Conservation (phyloP, 2,113 vertebrate species). For the Brachypodius melanocephalos region DNA sequence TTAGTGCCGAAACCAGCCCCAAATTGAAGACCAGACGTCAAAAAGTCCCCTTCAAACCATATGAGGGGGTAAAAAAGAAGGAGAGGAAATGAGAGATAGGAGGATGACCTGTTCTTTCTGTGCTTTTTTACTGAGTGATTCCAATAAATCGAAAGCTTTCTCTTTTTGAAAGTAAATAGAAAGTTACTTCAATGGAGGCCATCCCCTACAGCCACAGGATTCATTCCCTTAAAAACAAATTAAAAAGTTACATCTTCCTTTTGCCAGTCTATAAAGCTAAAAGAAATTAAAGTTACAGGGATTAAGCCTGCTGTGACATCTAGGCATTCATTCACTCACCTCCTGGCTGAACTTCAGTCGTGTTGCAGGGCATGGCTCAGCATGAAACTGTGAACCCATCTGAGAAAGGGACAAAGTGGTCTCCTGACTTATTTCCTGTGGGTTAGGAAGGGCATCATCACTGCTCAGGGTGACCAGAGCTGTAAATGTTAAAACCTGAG, state of each 20-base stretch:
- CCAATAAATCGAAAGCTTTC: slow-evolving; percentile 27
- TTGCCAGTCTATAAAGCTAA: background rate
- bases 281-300: slow-evolving; percentile 43
- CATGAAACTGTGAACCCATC: background rate
- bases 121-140: slow-evolving; percentile 1
- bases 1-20: background rate
- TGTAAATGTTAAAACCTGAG: background rate
- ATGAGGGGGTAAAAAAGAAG: slow-evolving; percentile 16
- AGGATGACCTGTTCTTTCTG: background rate
- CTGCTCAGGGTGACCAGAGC: background rate
- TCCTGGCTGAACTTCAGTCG: background rate
- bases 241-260: background rate
- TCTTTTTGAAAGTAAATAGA: background rate
- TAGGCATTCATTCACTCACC: slow-evolving; percentile 1
- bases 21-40: background rate
- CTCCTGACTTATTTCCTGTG: background rate
- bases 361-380: background rate
- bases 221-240: background rate
- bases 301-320: slow-evolving; percentile 14
- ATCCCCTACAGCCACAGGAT: background rate
- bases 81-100: slow-evolving; percentile 33
- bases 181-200: slow-evolving; percentile 10
- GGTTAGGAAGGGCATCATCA: background rate
- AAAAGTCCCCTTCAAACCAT: background rate
- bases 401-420: background rate